These are phyloP conservation scores for Sarcophaga rosellei DNA, from an alignment of 2,888 invertebrate genomes.

Conservation along the genomic window DNA sequence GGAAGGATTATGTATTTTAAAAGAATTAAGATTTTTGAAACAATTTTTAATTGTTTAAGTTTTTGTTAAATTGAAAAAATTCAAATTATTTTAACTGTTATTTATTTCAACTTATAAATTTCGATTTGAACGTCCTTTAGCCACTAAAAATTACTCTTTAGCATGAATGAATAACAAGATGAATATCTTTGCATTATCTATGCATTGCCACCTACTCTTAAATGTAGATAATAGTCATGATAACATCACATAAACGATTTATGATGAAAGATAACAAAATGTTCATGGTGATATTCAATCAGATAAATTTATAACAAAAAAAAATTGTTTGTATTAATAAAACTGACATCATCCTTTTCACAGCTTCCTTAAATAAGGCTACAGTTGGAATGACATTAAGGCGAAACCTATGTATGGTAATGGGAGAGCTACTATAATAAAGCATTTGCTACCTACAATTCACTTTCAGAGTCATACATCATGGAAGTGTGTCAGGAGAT, in stretches of 20 bases:
- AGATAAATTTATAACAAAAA: constrained; percentile 12
- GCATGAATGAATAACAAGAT: constrained; percentile 11
- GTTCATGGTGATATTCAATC: constrained; percentile 42
- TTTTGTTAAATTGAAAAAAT: too few species aligned
- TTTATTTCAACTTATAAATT: neutral
- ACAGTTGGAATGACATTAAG: neutral
- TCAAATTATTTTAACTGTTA: too few species aligned
- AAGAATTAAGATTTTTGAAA: too few species aligned
- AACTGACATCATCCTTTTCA: constrained; percentile 70
- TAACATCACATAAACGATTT: constrained; percentile 36
- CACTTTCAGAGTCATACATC: constrained; percentile 69
- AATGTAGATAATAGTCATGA: constrained; percentile 33
- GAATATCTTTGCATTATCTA: constrained; percentile 32
- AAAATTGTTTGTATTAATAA: constrained; percentile 32
- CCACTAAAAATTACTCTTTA: neutral
- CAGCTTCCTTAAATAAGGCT: constrained; percentile 40
- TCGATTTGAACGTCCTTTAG: neutral
- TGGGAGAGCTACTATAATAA: constrained; percentile 48
- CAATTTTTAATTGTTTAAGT: too few species aligned
- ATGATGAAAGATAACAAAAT: constrained; percentile 52
- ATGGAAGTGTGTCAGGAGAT: constrained; percentile 66
- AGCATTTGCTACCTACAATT: constrained; percentile 62
- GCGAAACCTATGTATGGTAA: constrained; percentile 69
- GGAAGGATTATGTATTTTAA: too few species aligned
- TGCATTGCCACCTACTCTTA: constrained; percentile 55